phyloP scores from a whole-genome alignment of 2,888 invertebrate genomes.

The Eurytoma adleriae region DNA sequence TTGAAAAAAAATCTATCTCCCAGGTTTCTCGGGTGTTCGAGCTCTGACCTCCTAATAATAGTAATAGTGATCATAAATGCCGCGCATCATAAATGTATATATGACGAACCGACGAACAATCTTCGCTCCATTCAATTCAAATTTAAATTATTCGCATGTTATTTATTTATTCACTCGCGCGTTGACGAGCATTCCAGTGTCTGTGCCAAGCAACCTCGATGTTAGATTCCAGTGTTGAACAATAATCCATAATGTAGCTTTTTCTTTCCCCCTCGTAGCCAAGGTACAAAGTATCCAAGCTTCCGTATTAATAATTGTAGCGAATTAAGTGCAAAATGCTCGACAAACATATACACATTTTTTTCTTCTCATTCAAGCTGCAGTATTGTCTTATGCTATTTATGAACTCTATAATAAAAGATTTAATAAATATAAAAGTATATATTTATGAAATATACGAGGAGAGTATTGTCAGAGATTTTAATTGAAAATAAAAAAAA shows the following conservation, averaged over 20 bases:
- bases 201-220: conserved; percentile 36
- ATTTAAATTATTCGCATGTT: conserved; percentile 38
- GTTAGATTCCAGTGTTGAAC: conserved; percentile 23
- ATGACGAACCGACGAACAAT: conserved; percentile 14
- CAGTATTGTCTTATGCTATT: too few species aligned
- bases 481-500: too few species aligned
- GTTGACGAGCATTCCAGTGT: conserved; percentile 38
- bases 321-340: conserved; percentile 33
- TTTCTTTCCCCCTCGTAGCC: background rate
- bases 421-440: conserved; percentile 18
- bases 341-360: conserved; percentile 7
- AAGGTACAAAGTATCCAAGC: conserved; percentile 36
- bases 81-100: conserved; percentile 42
- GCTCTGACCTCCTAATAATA: conserved; percentile 30
- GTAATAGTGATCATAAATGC: conserved; percentile 23
- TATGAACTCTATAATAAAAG: conserved; percentile 18
- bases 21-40: conserved; percentile 28
- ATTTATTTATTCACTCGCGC: conserved; percentile 43
- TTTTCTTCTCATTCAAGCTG: background rate
- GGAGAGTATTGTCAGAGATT: conserved; percentile 32
- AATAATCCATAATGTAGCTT: conserved; percentile 10
- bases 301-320: conserved; percentile 13
- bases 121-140: conserved; percentile 25
- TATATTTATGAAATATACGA: conserved; percentile 18
- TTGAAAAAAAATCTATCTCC: conserved; percentile 10